Conservation (phyloP, 1,140 invertebrate genomes). For the Grapholita molesta region DNA sequence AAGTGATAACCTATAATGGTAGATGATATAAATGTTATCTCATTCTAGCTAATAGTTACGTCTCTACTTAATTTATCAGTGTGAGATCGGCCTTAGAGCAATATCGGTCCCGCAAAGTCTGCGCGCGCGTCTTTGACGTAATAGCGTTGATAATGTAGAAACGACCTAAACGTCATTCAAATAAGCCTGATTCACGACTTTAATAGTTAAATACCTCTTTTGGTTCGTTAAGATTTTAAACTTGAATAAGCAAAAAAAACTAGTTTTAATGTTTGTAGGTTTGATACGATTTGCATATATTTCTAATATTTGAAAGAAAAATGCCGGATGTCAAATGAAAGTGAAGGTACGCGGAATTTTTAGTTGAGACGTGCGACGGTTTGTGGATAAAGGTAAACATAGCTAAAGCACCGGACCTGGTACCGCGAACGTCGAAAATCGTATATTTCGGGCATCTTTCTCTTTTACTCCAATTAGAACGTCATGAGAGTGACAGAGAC, state of each 20-base stretch:
- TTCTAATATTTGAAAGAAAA: background rate
- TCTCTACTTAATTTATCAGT: too few relatives aligned
- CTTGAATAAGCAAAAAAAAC: background rate
- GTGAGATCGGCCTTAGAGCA: background rate
- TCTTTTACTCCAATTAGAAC: too few relatives aligned
- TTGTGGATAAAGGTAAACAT: too few relatives aligned
- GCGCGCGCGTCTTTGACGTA: background rate
- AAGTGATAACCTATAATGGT: too few relatives aligned
- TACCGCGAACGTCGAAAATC: too few relatives aligned
- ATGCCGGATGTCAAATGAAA: background rate
- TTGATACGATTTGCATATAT: background rate
- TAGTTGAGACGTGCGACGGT: background rate
- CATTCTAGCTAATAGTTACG: too few relatives aligned
- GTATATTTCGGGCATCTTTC: too few relatives aligned
- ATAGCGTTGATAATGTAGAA: background rate
- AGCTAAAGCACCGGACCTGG: too few relatives aligned
- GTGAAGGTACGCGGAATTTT: background rate
- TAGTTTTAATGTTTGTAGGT: background rate
- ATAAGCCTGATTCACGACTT: background rate
- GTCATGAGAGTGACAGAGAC: too few relatives aligned
- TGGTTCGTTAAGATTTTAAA: background rate
- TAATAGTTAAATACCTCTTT: background rate
- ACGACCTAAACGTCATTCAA: background rate
- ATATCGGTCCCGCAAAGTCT: constrained; percentile 2
- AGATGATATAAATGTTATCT: too few relatives aligned